Base-by-base conservation (phyloP, 2,888 invertebrate genomes). In the Sesia apiformis region DNA sequence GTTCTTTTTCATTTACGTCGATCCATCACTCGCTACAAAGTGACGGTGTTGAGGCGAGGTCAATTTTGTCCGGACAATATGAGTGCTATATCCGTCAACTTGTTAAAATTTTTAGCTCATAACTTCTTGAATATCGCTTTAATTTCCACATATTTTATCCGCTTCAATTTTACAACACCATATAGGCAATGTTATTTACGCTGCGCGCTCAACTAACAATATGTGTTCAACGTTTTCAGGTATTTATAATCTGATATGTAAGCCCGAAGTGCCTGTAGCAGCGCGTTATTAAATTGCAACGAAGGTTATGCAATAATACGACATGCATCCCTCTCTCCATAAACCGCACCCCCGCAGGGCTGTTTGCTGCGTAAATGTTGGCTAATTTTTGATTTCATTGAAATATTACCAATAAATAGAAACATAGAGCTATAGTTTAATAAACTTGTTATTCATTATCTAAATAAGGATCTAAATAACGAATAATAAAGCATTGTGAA, bases 281-380 rank as follows among this genome's bases (percentile, higher is more conserved):
- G 56, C 43, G 39, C 52, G 61, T 75, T 72, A 75, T 75, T 74
- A 69, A 68, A 74, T 75, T 71, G 72, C 58, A 59, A 53, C 63
- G 60, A 60, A 58, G 60, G 64, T 65, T 60, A 46, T 46, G 69
- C 66, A 66, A 64, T 72, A 70, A 67, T 64, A n/a, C 46, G 5
- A 8, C 46, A n/a, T 46, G 46, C n/a, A 8, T 4, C 46, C 8
- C 46, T 4, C 46, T 1, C 23, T 23, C 8, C 46, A 46, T 8
- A 7, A 46, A 46, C n/a, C 46, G 46, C 46, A 46, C 1, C 0
- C n/a, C 46, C 46, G 5, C 46, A 4, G 8, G 4, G 7, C 4
- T 7, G 46, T 46, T 46, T 46, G 23, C 46, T 46, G 46, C 8
- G 23, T 23, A 46, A 23, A 23, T 23, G 23, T 23, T 23, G 23